These are phyloP conservation scores for Phaenicophaeus curvirostris DNA, from an alignment of 2,797 vertebrate genomes.

Conservation along the genomic window DNA sequence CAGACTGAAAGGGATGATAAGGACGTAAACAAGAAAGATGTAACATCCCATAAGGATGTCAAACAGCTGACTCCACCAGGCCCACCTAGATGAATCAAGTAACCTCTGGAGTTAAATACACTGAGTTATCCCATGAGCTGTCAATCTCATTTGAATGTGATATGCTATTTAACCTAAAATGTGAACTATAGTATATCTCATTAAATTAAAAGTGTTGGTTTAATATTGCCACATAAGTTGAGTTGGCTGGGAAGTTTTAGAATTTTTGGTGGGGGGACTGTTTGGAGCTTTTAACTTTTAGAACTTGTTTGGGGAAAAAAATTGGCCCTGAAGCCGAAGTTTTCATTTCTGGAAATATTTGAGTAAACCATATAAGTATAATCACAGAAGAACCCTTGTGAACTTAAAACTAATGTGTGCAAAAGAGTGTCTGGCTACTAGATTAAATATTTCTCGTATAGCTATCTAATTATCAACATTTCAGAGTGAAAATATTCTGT, in stretches of 20 bases:
- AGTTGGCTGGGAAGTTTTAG: neutral
- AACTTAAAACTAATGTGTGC: neutral
- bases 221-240: neutral
- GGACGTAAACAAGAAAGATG: neutral
- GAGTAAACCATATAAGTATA: neutral
- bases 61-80: neutral
- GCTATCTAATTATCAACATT: neutral
- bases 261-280: neutral
- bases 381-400: neutral
- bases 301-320: neutral
- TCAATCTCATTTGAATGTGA: neutral
- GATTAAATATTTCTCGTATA: neutral
- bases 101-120: neutral
- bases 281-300: neutral
- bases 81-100: neutral
- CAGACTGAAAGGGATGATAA: neutral
- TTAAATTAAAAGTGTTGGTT: neutral
- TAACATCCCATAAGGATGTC: neutral
- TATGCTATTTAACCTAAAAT: neutral
- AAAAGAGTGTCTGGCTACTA: neutral
- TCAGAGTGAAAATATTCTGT: neutral
- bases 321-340: neutral
- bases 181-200: neutral
- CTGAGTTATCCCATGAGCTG: neutral
- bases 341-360: neutral